These are phyloP conservation scores for Leptestheria dahalacensis DNA, from an alignment of 1,140 invertebrate genomes.

Conservation along the genomic window DNA sequence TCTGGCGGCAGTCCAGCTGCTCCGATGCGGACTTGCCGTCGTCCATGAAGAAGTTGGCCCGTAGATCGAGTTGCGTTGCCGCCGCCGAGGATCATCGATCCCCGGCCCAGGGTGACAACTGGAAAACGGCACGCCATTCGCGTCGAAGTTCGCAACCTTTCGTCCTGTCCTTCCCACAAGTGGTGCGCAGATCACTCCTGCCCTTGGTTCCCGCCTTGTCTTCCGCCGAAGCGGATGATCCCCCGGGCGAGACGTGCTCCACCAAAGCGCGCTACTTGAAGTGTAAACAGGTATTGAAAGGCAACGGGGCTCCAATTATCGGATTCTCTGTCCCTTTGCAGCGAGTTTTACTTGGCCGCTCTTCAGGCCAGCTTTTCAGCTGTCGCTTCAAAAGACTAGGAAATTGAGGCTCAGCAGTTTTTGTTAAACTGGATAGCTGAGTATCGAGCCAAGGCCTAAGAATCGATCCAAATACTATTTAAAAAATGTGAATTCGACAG, in stretches of 20 bases:
- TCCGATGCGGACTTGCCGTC: not conserved
- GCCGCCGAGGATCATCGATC: not conserved
- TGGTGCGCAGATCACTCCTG: constrained; percentile 4
- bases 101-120: not conserved
- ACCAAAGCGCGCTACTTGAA: constrained; percentile 9
- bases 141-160: not conserved
- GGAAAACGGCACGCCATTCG: not conserved
- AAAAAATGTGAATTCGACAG: no score
- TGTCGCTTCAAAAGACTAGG: no score
- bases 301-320: no score
- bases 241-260: not conserved
- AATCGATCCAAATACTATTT: no score
- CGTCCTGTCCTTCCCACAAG: not conserved
- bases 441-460: no score
- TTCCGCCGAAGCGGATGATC: not conserved
- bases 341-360: no score
- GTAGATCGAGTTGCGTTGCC: not conserved
- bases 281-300: constrained; percentile 2
- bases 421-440: no score
- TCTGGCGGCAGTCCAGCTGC: not conserved
- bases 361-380: no score
- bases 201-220: not conserved
- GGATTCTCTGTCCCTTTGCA: no score
- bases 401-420: no score
- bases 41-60: not conserved